A percentile compares a stretch with the other conserved stretches of the same genome.
Evolutionary conservation across 2,888 invertebrate genomes (phyloP).

Genomic region (Himalopsyche tibetana): DNA sequence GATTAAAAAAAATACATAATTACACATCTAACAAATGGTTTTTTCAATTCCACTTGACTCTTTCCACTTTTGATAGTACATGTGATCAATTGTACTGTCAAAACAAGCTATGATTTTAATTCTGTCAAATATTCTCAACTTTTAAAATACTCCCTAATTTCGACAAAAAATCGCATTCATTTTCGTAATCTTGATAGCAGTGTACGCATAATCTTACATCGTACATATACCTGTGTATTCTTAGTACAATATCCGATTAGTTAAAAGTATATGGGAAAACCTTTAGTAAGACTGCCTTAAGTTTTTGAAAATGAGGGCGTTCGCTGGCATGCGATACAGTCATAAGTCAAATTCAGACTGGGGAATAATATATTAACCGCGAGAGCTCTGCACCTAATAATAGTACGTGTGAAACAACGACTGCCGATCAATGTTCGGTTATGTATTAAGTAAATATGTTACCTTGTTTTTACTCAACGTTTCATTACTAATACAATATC

Average conservation of each 20-base stretch:
- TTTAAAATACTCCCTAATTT: background rate
- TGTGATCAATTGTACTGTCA: too few relatives aligned
- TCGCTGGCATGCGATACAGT: slow-evolving; percentile 52
- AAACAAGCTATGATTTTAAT: too few relatives aligned
- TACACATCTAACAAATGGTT: too few relatives aligned
- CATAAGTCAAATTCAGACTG: slow-evolving; percentile 52
- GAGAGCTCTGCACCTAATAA: slow-evolving; percentile 19
- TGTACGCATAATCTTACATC: slow-evolving; percentile 5
- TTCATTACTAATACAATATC: background rate
- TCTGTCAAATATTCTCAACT: too few relatives aligned
- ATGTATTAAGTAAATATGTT: background rate
- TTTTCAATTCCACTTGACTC: too few relatives aligned
- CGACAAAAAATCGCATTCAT: background rate
- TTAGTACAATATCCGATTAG: background rate
- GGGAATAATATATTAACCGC: slow-evolving; percentile 26
- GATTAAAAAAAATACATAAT: too few relatives aligned
- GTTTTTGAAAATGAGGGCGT: slow-evolving; percentile 36
- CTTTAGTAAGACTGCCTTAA: slow-evolving; percentile 31
- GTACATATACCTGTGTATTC: slow-evolving; percentile 6
- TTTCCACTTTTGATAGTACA: too few relatives aligned
- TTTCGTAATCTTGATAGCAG: slow-evolving; percentile 3
- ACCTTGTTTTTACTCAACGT: background rate
- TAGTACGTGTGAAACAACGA: slow-evolving; percentile 15
- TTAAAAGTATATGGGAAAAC: slow-evolving; percentile 1
- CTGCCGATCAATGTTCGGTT: background rate